Percentiles rank a stretch among this genome's conserved stretches.
Evolutionary conservation across 2,888 invertebrate genomes (phyloP).

Genomic region (Selenia dentaria): DNA sequence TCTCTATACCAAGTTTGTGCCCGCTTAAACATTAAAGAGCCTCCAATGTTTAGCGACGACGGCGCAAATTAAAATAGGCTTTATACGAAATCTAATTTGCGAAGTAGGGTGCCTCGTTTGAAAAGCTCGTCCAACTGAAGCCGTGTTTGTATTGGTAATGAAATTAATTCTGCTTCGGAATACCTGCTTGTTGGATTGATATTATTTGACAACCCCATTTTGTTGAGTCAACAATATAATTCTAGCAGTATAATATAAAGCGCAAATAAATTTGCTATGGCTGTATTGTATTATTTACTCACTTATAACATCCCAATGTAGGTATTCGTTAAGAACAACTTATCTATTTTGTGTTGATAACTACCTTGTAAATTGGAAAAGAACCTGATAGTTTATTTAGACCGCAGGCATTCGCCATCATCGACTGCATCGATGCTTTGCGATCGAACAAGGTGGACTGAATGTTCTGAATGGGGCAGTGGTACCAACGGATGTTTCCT

Average conservation of each 20-base stretch:
- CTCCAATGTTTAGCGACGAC: slow-evolving; percentile 77
- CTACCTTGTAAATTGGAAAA: too few relatives aligned
- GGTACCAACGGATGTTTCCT: too few relatives aligned
- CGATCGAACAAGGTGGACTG: too few relatives aligned
- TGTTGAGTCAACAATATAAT: slow-evolving; percentile 28
- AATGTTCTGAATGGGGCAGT: too few relatives aligned
- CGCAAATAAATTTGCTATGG: neutral
- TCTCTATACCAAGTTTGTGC: slow-evolving; percentile 65
- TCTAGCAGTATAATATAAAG: slow-evolving; percentile 8
- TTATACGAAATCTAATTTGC: slow-evolving; percentile 82
- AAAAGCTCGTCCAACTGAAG: slow-evolving; percentile 61
- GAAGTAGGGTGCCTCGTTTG: slow-evolving; percentile 67
- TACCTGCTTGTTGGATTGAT: slow-evolving; percentile 44
- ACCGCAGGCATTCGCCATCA: too few relatives aligned
- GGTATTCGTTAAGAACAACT: too few relatives aligned
- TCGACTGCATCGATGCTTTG: too few relatives aligned
- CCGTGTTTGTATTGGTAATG: slow-evolving; percentile 77
- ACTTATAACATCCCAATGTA: too few relatives aligned
- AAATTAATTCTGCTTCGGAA: slow-evolving; percentile 75
- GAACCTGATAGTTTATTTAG: too few relatives aligned
- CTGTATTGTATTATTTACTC: neutral
- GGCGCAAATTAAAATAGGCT: slow-evolving; percentile 83
- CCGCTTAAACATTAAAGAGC: slow-evolving; percentile 79
- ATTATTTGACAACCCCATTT: slow-evolving; percentile 32
- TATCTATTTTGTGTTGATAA: too few relatives aligned